These are phyloP conservation scores for Galago senegalensis DNA, from an alignment of 2,797 vertebrate species.

Conservation along the genomic window DNA sequence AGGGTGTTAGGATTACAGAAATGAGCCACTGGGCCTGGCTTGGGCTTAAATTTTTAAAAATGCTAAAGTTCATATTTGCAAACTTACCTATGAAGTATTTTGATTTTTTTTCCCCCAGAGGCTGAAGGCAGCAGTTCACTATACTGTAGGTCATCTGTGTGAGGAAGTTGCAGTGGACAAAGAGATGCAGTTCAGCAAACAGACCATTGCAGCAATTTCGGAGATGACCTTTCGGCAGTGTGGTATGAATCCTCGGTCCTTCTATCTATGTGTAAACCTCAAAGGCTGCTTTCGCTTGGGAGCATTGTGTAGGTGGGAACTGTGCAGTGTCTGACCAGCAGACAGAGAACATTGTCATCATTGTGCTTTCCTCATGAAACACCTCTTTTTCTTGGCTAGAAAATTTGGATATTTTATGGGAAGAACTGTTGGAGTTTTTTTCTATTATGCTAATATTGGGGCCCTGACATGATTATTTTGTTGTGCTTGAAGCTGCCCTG, in stretches of 20 bases:
- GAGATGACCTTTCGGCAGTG: slow-evolving; percentile 96
- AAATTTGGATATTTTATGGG: not conserved
- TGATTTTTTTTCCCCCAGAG: slow-evolving; percentile 88
- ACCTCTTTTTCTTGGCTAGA: not conserved
- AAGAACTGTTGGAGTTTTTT: not conserved
- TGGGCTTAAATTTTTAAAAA: not conserved
- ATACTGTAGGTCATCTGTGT: slow-evolving; percentile 92
- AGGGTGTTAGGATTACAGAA: no score
- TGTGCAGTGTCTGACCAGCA: rapidly evolving
- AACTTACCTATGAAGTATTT: not conserved
- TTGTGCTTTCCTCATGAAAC: rapidly evolving
- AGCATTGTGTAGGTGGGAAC: not conserved
- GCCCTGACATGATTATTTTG: not conserved
- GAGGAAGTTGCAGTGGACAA: slow-evolving; percentile 89
- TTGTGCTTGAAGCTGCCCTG: slow-evolving; percentile 39
- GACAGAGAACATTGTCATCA: rapidly evolving
- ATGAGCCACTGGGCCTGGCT: no score
- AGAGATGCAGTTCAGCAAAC: slow-evolving; percentile 91
- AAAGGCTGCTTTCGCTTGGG: not conserved
- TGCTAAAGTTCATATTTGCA: not conserved
- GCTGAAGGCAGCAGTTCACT: slow-evolving; percentile 95
- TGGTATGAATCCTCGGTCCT: slow-evolving; percentile 88
- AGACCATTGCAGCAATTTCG: slow-evolving; percentile 92
- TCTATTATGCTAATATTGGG: not conserved
- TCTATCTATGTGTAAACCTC: rapidly evolving